Evolutionary conservation across 2,888 invertebrate species (phyloP), one percentile per base, ranked within the genome.

Genomic region (Alitta virens): DNA sequence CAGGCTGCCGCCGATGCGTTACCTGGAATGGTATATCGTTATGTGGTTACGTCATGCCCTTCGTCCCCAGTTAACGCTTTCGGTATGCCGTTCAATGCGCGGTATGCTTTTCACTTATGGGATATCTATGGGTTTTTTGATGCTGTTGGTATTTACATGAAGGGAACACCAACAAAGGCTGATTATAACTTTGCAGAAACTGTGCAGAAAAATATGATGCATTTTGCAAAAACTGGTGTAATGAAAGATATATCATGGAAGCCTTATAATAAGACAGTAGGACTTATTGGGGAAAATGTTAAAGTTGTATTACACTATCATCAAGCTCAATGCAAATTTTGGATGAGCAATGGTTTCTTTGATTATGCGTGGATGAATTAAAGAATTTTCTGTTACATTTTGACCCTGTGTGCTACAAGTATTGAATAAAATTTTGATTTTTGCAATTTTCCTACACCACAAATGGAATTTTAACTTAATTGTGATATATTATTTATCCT

Each of bases 311-410:
- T 3, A 16, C 7, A 3, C 7, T 46, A 46, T 46, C n/a, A 16
- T 9, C 5, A 46, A n/a, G 18, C 5, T 12, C 7, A 46, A 5
- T 46, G 46, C 21, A 21, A 46, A 46, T 46, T n/a, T n/a, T 46
- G 46, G 46, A 9, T 46, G 46, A 21, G n/a, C n/a, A 46, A 46
- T 18, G 46, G 46, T 21, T 46, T 46, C 46, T 46, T 46, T 46
- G 46, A 46, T 12, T 46, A 46, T 46, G n/a, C 46, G n/a, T 46
- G 46, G 46, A 46, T 46, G 46, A 46, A 46, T 46, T 46, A 46
- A 16, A 46, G 33, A 33, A 33, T 33, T 33, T 33, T 33, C 5
- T 5, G 33, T 12, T 7, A 33, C 12, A 33, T 33, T 33, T 33
- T 33, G 33, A 33, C 12, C 33, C 33, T 33, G 33, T 33, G 7